Evolutionary conservation across 2,113 vertebrate species (phyloP).

Genomic region (Vulpes ferrilata): DNA sequence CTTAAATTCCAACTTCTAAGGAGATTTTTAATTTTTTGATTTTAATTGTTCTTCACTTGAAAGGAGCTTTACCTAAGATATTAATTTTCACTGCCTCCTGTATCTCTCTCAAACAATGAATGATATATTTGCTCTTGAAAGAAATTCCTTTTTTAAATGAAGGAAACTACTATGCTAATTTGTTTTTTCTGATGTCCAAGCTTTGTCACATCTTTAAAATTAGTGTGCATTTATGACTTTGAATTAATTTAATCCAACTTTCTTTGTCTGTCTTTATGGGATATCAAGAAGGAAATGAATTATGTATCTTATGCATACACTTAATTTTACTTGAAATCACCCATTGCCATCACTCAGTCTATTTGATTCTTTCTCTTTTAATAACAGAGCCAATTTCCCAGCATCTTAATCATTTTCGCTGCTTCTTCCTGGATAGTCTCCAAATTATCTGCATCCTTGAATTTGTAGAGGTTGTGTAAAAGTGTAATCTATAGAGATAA

Average conservation of each 20-base stretch:
- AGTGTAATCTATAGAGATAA: slow-evolving; percentile 72
- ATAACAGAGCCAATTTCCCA: slow-evolving; percentile 62
- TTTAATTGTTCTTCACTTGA: not conserved
- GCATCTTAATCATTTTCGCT: slow-evolving; percentile 78
- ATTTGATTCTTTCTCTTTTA: slow-evolving; percentile 47
- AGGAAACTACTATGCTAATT: not conserved
- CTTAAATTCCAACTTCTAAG: not conserved
- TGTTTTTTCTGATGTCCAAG: not conserved
- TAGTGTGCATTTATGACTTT: not conserved
- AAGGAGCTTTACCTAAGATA: not conserved
- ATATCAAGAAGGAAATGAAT: not conserved
- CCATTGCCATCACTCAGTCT: not conserved
- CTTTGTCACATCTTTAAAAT: slow-evolving; percentile 26
- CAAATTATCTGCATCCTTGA: slow-evolving; percentile 76
- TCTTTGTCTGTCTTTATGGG: not conserved
- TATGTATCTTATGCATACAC: not conserved
- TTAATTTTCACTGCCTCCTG: not conserved
- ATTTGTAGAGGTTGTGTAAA: slow-evolving; percentile 52
- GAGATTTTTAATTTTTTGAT: not conserved
- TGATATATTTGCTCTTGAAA: not conserved
- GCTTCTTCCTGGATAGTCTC: slow-evolving; percentile 67
- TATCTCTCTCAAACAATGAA: not conserved
- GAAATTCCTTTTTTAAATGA: not conserved
- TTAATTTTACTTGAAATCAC: slow-evolving; percentile 44
- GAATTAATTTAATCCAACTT: not conserved